Conservation (phyloP, 2,888 invertebrate genomes). For the Thalpophila matura region DNA sequence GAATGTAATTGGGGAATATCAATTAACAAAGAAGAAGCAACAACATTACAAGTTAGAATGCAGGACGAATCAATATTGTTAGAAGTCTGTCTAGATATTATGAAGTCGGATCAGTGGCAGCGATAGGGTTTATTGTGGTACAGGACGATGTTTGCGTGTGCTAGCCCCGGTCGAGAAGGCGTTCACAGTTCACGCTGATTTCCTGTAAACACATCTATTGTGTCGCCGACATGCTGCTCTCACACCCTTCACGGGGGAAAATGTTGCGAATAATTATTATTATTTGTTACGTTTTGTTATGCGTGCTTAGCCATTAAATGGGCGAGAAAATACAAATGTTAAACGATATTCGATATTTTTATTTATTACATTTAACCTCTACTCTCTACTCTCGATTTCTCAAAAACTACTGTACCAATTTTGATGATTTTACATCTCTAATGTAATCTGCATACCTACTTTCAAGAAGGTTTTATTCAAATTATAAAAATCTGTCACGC, state of each 20-base stretch:
- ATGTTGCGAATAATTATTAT: conserved; percentile 72
- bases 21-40: conserved; percentile 31
- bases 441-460: too few relatives aligned
- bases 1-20: conserved; percentile 40
- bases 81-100: conserved; percentile 5
- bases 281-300: conserved; percentile 68
- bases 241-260: conserved; percentile 73
- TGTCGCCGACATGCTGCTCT: conserved; percentile 74
- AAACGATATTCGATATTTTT: too few relatives aligned
- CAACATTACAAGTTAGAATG: background rate
- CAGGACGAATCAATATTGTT: conserved; percentile 11
- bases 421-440: too few relatives aligned
- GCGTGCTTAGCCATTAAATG: conserved; percentile 49
- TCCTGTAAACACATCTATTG: conserved; percentile 86
- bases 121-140: conserved; percentile 65
- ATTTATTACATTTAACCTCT: too few relatives aligned
- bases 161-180: conserved; percentile 62
- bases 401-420: too few relatives aligned
- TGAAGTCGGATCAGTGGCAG: conserved; percentile 13
- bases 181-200: conserved; percentile 74
- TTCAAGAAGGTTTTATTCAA: background rate
- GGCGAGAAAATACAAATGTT: conserved; percentile 28
- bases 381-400: too few relatives aligned
- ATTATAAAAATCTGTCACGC: background rate
- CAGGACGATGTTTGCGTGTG: conserved; percentile 70